Base-by-base conservation (phyloP, 92 coral and sea anemone genomes). In the Palythoa caribaeorum region DNA sequence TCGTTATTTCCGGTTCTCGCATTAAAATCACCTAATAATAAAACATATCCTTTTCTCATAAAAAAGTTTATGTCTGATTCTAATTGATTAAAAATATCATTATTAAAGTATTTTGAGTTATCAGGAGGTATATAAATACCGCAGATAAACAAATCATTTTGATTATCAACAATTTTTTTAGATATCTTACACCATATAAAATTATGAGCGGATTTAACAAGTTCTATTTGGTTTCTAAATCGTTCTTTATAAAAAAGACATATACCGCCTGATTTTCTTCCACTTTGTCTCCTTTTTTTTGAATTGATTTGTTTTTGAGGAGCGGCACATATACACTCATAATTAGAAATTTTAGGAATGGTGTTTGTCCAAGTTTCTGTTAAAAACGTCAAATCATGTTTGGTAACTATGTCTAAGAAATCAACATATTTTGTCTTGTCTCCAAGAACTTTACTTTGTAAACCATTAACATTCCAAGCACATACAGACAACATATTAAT, bases 301-400 rank as follows among this genome's bases (percentile, higher is more conserved):
- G 62, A 55, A 55, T 55, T 55, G 62, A 55, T 55, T 2, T 7
- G 62, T 55, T 55, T 55, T 55, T 55, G 74, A 69, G 74, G 74
- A 69, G 74, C 12, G 74, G 38, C 38, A 69, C 74, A 69, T 69
- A 69, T 35, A 36, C 74, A 69, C 39, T 72, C 77, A 72, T 72
- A 72, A 72, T 72, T 72, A 20, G 77, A 72, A 72, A 90, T 55
- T 62, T 84, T 40, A 38, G 85, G 76, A 68, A 76, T 90, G 57
- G n/a, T 78, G 79, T 78, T 68, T 84, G 88, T 59, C 93, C 93
- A 91, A 55, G 93, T 87, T 72, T 87, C 93, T n/a, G 90, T 87
- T 59, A 90, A 88, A 55, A 91, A 80, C n/a, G 87, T 52, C 55
- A 91, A 87, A 87, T 91, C 93, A 60, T 75, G 83, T 76, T 87